A percentile compares a stretch with the other conserved stretches of the same genome.
phyloP scores from a whole-genome alignment of 2,888 invertebrate species.

The Lymantria dispar region DNA sequence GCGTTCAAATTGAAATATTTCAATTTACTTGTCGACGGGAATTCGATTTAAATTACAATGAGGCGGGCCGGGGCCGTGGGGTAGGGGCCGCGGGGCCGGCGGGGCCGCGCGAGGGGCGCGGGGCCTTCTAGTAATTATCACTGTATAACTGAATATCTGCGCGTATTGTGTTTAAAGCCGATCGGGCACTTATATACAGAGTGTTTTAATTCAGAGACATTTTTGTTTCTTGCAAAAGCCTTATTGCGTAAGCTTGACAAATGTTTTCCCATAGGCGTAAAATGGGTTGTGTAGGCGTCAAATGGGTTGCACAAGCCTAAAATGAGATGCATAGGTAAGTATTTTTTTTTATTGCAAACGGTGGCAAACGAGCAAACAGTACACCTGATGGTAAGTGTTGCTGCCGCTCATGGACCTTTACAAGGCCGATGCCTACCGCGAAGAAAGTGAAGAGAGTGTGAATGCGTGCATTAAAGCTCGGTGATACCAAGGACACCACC shows the following conservation, averaged over 20 bases:
- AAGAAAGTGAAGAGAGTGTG: no score
- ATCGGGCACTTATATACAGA: slow-evolving; percentile 29
- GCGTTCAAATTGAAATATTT: slow-evolving; percentile 77
- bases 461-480: no score
- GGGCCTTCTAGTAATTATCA: slow-evolving; percentile 56
- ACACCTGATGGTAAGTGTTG: no score
- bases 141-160: slow-evolving; percentile 71
- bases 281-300: no score
- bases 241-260: not conserved
- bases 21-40: slow-evolving; percentile 77
- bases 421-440: no score
- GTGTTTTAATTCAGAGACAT: slow-evolving; percentile 7
- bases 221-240: not conserved
- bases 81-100: slow-evolving; percentile 14
- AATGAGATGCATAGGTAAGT: no score
- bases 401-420: no score
- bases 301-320: no score
- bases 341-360: no score
- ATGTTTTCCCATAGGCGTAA: no score
- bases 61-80: slow-evolving; percentile 39
- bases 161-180: slow-evolving; percentile 44
- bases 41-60: slow-evolving; percentile 81
- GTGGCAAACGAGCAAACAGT: no score
- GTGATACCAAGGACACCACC: no score
- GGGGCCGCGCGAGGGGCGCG: slow-evolving; percentile 11